Percentiles rank a stretch among this genome's conserved stretches.
These are phyloP conservation scores for Syngnathus acus DNA, from an alignment of 2,797 vertebrate species.

Conservation along the genomic window DNA sequence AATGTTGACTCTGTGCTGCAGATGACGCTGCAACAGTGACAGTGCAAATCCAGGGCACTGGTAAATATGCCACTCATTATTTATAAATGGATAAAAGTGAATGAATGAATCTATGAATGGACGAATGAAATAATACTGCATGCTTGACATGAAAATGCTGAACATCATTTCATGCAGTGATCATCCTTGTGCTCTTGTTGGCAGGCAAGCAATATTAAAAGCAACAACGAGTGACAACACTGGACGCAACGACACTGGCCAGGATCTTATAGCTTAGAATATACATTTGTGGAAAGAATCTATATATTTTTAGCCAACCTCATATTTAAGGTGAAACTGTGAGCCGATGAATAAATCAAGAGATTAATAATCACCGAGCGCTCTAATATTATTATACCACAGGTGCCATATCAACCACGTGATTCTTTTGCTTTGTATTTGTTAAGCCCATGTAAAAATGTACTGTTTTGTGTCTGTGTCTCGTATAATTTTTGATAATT, in stretches of 20 bases:
- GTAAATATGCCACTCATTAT: conserved; percentile 38
- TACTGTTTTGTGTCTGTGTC: conserved; percentile 26
- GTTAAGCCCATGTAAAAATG: conserved; percentile 29
- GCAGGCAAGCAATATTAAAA: conserved; percentile 54
- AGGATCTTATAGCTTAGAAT: conserved; percentile 1
- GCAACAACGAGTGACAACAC: conserved; percentile 55
- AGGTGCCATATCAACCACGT: conserved; percentile 90
- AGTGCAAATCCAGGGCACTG: conserved; percentile 69
- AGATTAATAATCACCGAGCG: conserved; percentile 88
- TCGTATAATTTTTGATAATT: conserved; percentile 7
- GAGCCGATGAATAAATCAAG: conserved; percentile 80
- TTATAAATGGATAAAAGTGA: too few species aligned
- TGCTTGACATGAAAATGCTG: too few species aligned
- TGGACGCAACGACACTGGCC: conserved; percentile 44
- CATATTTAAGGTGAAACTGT: conserved; percentile 95
- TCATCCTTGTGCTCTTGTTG: background rate
- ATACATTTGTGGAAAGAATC: conserved; percentile 77
- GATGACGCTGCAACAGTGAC: conserved; percentile 94
- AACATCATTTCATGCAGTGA: too few species aligned
- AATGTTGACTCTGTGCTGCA: conserved; percentile 66
- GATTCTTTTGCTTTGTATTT: conserved; percentile 59
- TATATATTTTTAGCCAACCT: conserved; percentile 90
- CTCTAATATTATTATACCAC: conserved; percentile 83
- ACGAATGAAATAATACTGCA: background rate
- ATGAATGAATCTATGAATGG: too few species aligned